A percentile compares a stretch with the other conserved stretches of the same genome.
Conservation (phyloP, 2,113 vertebrate genomes). For the Alouatta palliata region DNA sequence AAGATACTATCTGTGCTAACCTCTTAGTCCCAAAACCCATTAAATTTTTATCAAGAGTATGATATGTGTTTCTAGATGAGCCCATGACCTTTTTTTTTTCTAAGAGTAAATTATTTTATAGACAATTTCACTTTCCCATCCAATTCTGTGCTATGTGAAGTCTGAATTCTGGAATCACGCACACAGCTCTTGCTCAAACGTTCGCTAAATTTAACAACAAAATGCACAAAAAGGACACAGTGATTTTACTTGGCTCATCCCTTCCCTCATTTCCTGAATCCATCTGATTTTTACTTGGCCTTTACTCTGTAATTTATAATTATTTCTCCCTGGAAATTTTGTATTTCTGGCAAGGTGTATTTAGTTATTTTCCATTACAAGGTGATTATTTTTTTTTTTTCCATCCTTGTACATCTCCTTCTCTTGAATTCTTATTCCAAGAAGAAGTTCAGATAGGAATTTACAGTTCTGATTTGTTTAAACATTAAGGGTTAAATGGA, state of each 20-base stretch:
- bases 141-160: not conserved
- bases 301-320: conserved; percentile 22
- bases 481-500: not conserved
- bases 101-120: conserved; percentile 32
- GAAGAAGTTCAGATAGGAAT: not conserved
- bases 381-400: not conserved
- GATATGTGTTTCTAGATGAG: not conserved
- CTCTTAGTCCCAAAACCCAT: not conserved
- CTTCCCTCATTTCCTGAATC: conserved; percentile 49
- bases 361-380: conserved; percentile 50
- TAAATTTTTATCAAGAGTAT: not conserved
- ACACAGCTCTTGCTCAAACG: not conserved
- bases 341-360: conserved; percentile 51
- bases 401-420: not conserved
- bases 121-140: not conserved
- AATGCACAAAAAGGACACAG: conserved; percentile 14
- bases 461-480: conserved; percentile 2
- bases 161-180: not conserved
- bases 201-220: conserved; percentile 36
- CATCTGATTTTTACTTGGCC: conserved; percentile 55
- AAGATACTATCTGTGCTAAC: not conserved
- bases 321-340: conserved; percentile 44
- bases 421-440: not conserved
- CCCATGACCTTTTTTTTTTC: not conserved
- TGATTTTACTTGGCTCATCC: conserved; percentile 55